A percentile compares a stretch with the other conserved stretches of the same genome.
phyloP scores from a whole-genome alignment of 1,140 invertebrate species.

The Acyrthosiphon pisum region DNA sequence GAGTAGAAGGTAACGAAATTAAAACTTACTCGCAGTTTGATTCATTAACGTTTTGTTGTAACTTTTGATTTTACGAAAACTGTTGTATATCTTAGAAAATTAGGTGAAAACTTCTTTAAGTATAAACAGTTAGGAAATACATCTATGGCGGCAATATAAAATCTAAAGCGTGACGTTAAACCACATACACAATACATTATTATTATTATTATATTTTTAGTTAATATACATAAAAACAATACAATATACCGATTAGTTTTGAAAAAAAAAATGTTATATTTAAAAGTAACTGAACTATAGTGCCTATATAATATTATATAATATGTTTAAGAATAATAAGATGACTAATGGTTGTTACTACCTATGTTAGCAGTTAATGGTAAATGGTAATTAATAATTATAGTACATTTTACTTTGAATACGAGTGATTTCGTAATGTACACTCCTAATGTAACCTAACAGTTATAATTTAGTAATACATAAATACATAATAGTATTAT shows the following conservation, averaged over 20 bases:
- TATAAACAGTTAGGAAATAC: not conserved
- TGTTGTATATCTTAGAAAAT: not conserved
- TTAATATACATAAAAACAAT: not conserved
- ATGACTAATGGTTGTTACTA: not conserved
- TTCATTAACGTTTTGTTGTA: not conserved
- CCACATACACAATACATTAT: no score
- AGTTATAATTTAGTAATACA: not conserved
- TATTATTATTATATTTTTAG: no score
- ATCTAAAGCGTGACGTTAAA: not conserved
- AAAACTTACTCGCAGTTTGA: not conserved
- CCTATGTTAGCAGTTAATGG: no score
- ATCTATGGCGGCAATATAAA: not conserved
- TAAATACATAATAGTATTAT: not conserved
- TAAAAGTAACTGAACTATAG: not conserved
- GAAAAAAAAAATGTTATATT: not conserved
- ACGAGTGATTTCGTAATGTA: no score
- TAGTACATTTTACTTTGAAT: no score
- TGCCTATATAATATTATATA: no score
- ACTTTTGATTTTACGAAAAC: not conserved
- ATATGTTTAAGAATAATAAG: not conserved
- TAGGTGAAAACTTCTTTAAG: not conserved
- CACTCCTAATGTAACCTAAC: not conserved
- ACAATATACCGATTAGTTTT: no score
- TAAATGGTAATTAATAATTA: not conserved
- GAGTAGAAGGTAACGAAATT: not conserved